Evolutionary conservation across 2,797 vertebrate genomes (phyloP), one percentile per base, ranked within the genome.

Genomic region (Galago senegalensis): DNA sequence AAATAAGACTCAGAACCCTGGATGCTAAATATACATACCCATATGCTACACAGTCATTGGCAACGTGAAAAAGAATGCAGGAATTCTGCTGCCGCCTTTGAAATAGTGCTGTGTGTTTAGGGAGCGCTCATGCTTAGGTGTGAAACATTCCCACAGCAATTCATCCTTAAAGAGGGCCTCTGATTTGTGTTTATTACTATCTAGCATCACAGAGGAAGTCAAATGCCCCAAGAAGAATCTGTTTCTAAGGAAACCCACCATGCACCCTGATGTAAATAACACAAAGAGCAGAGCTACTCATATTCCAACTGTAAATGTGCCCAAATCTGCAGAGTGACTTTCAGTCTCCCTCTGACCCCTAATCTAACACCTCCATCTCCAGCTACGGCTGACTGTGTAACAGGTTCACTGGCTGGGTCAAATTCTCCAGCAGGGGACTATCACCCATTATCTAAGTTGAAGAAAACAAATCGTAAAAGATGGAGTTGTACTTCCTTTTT

Each of bases 201-300:
- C 82, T 63, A 65, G 53, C 23, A 95, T 84, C 91, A 97, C 46
- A 90, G 67, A 93, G 82, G 95, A 97, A 95, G 61, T 83, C 88
- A 93, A 89, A 97, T 93, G 69, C 87, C 87, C 93, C 82, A 86
- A 87, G 94, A 95, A 95, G 53, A 97, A 49, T 94, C 92, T 96
- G 94, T 95, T 96, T 94, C 93, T 96, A 96, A 96, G 92, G 94
- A 93, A 95, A 93, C 94, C 91, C 69, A 77, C 18, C 87, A 93
- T 89, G 85, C 60, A 87, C 76, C 37, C 79, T 92, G 82, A 94
- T 77, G 58, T 91, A 97, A 97, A 96, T 86, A 96, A 67, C 58
- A 84, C 70, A 90, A 65, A 93, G 91, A 93, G 91, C 81, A 96
- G 58, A 76, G 49, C 53, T 82, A 76, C 92, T 95, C 92, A 70